A percentile compares a stretch with the other conserved stretches of the same genome.
Conservation (phyloP, 2,113 vertebrate species). For the Nerophis lumbriciformis region DNA sequence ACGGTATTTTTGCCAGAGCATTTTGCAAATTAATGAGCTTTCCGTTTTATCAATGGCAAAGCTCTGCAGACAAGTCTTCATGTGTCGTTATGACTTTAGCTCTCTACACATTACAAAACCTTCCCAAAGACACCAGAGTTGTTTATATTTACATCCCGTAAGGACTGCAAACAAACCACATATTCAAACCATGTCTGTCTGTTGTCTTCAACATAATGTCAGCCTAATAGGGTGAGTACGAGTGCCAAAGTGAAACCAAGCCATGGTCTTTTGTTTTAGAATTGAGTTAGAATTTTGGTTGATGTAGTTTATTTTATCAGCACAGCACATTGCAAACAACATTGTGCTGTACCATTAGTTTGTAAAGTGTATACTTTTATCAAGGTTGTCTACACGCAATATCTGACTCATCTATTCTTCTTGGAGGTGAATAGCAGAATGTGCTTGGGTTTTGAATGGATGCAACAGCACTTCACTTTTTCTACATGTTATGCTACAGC, state of each 20-base stretch:
- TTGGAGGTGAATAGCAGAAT: too few relatives aligned
- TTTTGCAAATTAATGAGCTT: slow-evolving; percentile 41
- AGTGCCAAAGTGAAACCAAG: not conserved
- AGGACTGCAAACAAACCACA: not conserved
- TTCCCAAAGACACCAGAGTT: not conserved
- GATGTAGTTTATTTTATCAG: too few relatives aligned
- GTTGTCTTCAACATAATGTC: not conserved
- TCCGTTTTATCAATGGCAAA: slow-evolving; percentile 35
- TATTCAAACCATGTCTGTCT: not conserved
- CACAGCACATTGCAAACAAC: too few relatives aligned
- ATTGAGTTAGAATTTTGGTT: too few relatives aligned
- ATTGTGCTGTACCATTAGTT: too few relatives aligned
- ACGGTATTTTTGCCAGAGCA: slow-evolving; percentile 21
- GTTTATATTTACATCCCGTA: not conserved
- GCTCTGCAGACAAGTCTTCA: slow-evolving; percentile 21
- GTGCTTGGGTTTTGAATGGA: too few relatives aligned
- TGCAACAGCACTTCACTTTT: too few relatives aligned
- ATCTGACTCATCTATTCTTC: too few relatives aligned
- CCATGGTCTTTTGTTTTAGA: too few relatives aligned
- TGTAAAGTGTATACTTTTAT: too few relatives aligned
- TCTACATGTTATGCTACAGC: too few relatives aligned
- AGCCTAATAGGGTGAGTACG: not conserved
- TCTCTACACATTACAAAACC: slow-evolving; percentile 16
- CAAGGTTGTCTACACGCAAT: too few relatives aligned
- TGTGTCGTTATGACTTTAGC: slow-evolving; percentile 27